Conservation (phyloP, 35 echinoderm and acorn worm genomes). For the Apostichopus parvimensis region DNA sequence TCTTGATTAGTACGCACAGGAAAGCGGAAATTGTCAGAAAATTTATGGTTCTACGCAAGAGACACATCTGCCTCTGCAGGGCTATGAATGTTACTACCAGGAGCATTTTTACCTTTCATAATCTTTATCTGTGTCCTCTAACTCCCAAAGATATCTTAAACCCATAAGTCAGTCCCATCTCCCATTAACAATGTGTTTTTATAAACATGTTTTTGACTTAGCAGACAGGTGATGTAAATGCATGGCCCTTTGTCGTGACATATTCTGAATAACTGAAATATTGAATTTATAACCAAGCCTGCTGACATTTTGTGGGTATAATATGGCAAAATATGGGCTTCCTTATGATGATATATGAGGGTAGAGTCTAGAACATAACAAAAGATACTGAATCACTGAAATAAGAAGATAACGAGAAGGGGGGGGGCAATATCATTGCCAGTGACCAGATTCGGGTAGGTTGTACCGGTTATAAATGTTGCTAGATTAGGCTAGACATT, state of each 20-base stretch:
- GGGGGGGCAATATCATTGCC: not conserved
- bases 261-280: not conserved
- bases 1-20: not conserved
- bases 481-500: too few species aligned
- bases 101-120: not conserved
- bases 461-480: too few species aligned
- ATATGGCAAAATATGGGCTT: not conserved
- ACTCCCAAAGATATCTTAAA: not conserved
- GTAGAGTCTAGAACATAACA: not conserved
- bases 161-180: not conserved
- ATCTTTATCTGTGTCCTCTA: not conserved
- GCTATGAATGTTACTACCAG: not conserved
- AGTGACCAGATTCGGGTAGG: not conserved
- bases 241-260: constrained; percentile 3
- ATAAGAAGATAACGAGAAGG: not conserved
- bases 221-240: not conserved
- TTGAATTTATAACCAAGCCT: not conserved
- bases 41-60: not conserved
- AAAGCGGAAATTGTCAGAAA: not conserved
- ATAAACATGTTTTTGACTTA: not conserved
- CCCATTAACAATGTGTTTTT: not conserved
- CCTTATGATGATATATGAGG: not conserved
- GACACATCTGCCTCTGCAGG: not conserved
- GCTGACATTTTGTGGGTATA: not conserved
- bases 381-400: not conserved